phyloP scores from a whole-genome alignment of 2,888 invertebrate species.

The Heliconius aoede region DNA sequence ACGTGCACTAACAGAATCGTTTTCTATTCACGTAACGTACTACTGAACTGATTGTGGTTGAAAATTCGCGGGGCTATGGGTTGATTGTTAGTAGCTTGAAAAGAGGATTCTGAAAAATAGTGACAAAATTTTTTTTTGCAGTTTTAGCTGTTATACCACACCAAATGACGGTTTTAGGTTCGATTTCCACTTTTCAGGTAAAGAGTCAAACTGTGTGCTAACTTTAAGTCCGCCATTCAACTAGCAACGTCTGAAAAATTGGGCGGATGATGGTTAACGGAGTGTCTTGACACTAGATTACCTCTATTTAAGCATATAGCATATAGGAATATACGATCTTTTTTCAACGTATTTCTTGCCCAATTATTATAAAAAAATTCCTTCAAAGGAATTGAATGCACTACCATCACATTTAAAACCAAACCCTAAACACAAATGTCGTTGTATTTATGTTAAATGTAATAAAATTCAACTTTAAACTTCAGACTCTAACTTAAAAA shows the following conservation, averaged over 20 bases:
- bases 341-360: too few species aligned
- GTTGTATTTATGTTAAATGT: constrained; percentile 32
- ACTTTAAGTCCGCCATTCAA: too few species aligned
- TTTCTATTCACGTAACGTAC: constrained; percentile 36
- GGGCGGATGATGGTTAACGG: neutral
- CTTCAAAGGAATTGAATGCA: neutral
- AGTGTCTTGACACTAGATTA: neutral
- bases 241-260: too few species aligned
- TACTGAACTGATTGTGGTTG: constrained; percentile 39
- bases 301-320: neutral
- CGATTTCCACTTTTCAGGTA: too few species aligned
- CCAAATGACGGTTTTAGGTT: neutral
- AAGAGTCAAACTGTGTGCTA: too few species aligned
- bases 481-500: constrained; percentile 37
- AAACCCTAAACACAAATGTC: neutral
- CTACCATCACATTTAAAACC: neutral
- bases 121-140: neutral
- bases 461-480: constrained; percentile 38
- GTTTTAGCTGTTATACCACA: neutral
- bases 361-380: too few species aligned
- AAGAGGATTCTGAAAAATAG: neutral
- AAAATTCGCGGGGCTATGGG: constrained; percentile 35
- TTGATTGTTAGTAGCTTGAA: constrained; percentile 39
- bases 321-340: too few species aligned
- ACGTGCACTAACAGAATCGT: constrained; percentile 19